Conservation (phyloP, 92 coral and sea anemone species). For the Isaurus tuberculatus region DNA sequence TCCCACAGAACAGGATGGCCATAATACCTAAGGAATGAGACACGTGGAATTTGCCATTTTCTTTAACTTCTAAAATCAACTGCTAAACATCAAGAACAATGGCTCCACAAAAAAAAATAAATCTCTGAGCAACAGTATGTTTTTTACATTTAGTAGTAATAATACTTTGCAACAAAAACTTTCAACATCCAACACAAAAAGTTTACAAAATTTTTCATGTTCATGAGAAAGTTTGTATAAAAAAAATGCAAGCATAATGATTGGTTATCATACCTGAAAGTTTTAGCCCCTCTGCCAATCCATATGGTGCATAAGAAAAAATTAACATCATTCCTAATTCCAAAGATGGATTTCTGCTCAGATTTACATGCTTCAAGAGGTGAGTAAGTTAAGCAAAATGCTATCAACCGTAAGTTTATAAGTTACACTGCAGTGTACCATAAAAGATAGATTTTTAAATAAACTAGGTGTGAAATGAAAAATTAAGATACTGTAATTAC, state of each 20-base stretch:
- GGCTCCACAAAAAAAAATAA: no score
- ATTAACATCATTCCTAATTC: slow-evolving; percentile 95
- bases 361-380: slow-evolving; percentile 93
- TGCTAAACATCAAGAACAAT: no score
- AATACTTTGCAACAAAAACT: no score
- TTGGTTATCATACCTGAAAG: slow-evolving; percentile 89
- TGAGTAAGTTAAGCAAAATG: slow-evolving; percentile 64
- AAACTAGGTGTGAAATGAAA: no score
- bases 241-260: no score
- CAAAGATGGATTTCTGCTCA: slow-evolving; percentile 91
- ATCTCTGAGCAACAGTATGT: no score
- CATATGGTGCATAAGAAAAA: slow-evolving; percentile 98
- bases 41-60: not conserved
- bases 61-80: no score
- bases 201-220: no score
- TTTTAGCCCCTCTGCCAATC: slow-evolving; percentile 96
- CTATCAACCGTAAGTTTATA: not conserved
- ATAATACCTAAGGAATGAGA: slow-evolving; percentile 77
- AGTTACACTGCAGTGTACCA: not conserved
- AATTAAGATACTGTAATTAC: no score
- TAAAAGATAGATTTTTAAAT: not conserved
- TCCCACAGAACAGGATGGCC: slow-evolving; percentile 98
- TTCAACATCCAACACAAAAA: no score
- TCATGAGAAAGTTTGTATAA: no score
- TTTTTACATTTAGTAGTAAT: no score